Evolutionary conservation across 1,140 invertebrate genomes (phyloP).

Genomic region (Drosophila watanabei): DNA sequence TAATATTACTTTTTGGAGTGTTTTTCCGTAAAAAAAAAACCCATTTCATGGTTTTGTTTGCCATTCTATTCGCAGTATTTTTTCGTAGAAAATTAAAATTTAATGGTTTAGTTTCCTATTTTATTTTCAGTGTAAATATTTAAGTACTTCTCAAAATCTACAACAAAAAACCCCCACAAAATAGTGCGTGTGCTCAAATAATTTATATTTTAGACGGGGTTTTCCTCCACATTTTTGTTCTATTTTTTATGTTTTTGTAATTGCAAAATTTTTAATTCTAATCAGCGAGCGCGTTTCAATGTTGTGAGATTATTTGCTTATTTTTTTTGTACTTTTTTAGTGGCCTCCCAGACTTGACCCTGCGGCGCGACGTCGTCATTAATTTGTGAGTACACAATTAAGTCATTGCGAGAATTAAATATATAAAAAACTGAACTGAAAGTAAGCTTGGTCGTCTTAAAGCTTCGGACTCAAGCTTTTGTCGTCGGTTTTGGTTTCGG

Average conservation of each 20-base stretch:
- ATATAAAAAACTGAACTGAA: constrained; percentile 12
- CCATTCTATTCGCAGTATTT: neutral
- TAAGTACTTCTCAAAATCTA: neutral
- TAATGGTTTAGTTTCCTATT: too few species aligned
- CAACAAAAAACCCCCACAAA: too few species aligned
- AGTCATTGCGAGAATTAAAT: constrained; percentile 48
- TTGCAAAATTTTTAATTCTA: constrained; percentile 44
- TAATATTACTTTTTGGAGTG: neutral
- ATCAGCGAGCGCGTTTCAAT: constrained; percentile 54
- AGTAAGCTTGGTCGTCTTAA: constrained; percentile 35
- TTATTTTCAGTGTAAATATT: neutral
- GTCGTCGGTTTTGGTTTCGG: constrained; percentile 35
- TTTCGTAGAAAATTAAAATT: neutral
- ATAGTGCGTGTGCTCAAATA: neutral
- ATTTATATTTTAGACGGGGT: neutral
- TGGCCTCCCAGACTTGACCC: constrained; percentile 51
- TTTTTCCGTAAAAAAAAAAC: neutral
- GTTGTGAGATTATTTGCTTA: constrained; percentile 24
- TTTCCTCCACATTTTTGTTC: neutral
- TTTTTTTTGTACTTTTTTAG: constrained; percentile 13
- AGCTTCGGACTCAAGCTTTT: constrained; percentile 57
- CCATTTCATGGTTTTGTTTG: neutral
- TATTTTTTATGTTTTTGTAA: neutral
- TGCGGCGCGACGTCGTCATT: constrained; percentile 26
- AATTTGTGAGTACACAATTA: constrained; percentile 51